Conservation (phyloP, 1,140 invertebrate genomes). For the Drosophila kepulauana region DNA sequence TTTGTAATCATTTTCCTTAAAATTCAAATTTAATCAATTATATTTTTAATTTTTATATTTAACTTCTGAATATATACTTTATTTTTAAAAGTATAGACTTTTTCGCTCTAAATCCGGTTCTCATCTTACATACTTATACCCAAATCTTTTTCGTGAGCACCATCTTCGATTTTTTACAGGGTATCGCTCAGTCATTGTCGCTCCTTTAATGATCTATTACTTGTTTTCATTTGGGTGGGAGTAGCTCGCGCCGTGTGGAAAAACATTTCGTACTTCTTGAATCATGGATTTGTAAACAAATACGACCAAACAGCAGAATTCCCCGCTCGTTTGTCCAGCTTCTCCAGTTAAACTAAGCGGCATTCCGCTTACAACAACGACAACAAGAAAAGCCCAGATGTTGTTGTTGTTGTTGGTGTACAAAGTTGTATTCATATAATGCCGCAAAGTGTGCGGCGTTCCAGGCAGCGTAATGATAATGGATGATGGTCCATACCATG, state of each 20-base stretch:
- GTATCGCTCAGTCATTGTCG: background rate
- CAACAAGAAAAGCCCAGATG: constrained; percentile 5
- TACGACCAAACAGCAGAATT: constrained; percentile 43
- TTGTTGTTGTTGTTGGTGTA: background rate
- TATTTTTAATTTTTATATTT: too few species aligned
- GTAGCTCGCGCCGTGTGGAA: constrained; percentile 46
- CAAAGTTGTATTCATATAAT: constrained; percentile 12
- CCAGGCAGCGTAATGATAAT: constrained; percentile 65
- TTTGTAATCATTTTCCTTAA: too few species aligned
- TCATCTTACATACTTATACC: too few species aligned
- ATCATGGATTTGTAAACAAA: constrained; percentile 83
- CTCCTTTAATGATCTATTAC: background rate
- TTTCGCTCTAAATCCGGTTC: too few species aligned
- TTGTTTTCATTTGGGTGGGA: constrained; percentile 19
- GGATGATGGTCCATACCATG: constrained; percentile 49
- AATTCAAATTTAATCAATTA: too few species aligned
- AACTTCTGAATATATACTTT: too few species aligned
- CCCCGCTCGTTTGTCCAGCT: background rate
- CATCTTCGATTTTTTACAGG: too few species aligned
- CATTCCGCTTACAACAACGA: constrained; percentile 38
- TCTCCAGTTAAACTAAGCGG: constrained; percentile 11
- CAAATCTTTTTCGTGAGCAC: too few species aligned
- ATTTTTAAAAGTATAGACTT: too few species aligned
- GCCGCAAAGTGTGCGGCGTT: constrained; percentile 67
- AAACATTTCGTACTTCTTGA: constrained; percentile 77